These are phyloP conservation scores for Engraulis encrasicolus DNA, from an alignment of 2,113 vertebrate genomes.

Conservation along the genomic window DNA sequence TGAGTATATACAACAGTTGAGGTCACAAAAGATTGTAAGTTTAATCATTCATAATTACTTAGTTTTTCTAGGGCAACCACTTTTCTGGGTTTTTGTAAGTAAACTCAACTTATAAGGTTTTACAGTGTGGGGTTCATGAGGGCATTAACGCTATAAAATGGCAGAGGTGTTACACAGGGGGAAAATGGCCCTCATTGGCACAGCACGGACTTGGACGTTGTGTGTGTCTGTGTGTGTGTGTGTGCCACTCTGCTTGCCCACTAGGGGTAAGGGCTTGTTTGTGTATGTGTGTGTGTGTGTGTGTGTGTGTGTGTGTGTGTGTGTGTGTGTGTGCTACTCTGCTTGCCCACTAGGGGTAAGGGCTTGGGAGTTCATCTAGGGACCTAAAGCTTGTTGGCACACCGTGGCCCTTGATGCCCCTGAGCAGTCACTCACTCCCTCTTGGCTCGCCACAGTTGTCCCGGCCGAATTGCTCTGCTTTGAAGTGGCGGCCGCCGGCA, in stretches of 20 bases:
- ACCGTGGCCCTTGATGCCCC: background rate
- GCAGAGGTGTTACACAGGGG: background rate
- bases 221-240: no score
- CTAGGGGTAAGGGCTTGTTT: background rate
- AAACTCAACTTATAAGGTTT: no score
- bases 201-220: no score
- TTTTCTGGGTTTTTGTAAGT: no score
- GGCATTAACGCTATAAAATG: background rate
- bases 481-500: background rate
- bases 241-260: no score
- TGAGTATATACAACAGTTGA: no score
- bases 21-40: no score
- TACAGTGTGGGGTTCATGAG: background rate
- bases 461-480: background rate
- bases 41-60: no score
- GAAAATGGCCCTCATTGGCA: background rate
- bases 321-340: no score
- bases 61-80: no score
- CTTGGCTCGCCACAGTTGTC: background rate
- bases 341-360: background rate
- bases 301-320: no score
- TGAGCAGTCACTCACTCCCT: background rate
- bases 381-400: background rate
- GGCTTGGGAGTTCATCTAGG: background rate
- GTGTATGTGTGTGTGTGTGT: no score